These are phyloP conservation scores for Caenorhabditis uteleia DNA, from an alignment of 2,888 invertebrate genomes.

Conservation along the genomic window DNA sequence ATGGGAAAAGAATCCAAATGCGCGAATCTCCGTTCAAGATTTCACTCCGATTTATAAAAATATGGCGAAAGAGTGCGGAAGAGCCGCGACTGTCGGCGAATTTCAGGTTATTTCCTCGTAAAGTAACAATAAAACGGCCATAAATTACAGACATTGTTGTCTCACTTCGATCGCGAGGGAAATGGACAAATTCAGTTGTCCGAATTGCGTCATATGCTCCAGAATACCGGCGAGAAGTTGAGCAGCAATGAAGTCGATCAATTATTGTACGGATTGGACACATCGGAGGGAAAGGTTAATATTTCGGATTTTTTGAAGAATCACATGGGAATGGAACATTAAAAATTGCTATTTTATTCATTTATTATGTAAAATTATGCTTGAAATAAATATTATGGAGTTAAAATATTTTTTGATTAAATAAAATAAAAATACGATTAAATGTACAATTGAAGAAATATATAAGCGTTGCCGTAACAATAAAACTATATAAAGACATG, in stretches of 20 bases:
- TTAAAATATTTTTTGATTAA: not conserved
- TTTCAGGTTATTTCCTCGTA: conserved; percentile 30
- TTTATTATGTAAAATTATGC: not conserved
- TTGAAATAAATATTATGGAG: not conserved
- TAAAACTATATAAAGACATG: not conserved
- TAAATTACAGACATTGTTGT: conserved; percentile 32
- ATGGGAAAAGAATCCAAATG: conserved; percentile 40
- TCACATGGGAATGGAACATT: conserved; percentile 22
- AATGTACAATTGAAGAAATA: no score
- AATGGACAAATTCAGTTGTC: conserved; percentile 46
- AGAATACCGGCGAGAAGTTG: conserved; percentile 44
- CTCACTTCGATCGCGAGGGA: conserved; percentile 63
- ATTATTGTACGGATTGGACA: conserved; percentile 39
- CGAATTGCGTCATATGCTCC: conserved; percentile 51
- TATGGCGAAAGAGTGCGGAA: conserved; percentile 47
- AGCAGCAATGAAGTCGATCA: conserved; percentile 38
- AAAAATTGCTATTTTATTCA: not conserved
- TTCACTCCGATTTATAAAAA: conserved; percentile 59
- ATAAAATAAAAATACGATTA: no score
- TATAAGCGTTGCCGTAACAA: no score
- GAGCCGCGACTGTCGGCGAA: conserved; percentile 36
- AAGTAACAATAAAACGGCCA: conserved; percentile 2
- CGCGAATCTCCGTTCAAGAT: conserved; percentile 55
- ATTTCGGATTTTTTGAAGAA: conserved; percentile 28
- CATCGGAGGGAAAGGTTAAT: conserved; percentile 41